These are phyloP conservation scores for Tiphia femorata DNA, from an alignment of 2,888 invertebrate genomes.

Conservation along the genomic window DNA sequence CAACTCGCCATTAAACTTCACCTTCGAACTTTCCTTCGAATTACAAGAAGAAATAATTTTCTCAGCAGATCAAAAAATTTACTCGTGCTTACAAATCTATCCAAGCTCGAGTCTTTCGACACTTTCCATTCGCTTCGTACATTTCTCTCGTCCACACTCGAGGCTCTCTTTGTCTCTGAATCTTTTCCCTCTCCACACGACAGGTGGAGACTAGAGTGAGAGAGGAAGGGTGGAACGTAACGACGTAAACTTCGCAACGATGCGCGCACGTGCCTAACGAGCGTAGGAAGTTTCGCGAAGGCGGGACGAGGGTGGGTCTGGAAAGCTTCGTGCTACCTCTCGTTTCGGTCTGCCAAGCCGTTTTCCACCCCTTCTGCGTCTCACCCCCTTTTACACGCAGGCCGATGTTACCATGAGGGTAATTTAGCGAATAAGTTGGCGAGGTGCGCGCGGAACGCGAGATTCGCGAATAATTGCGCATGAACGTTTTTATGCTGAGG, in stretches of 20 bases:
- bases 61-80: no score
- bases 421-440: slow-evolving; percentile 42
- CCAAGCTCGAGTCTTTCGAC: not conserved
- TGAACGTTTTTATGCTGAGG: no score
- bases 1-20: no score
- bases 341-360: not conserved
- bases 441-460: slow-evolving; percentile 9
- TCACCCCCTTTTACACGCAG: slow-evolving; percentile 9
- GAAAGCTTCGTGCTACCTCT: not conserved
- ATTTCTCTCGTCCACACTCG: no score
- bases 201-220: not conserved
- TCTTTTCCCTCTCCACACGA: not conserved
- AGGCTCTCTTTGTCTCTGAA: not conserved
- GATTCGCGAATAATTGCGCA: no score
- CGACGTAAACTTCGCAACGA: slow-evolving; percentile 43
- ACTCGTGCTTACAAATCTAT: no score
- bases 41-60: no score
- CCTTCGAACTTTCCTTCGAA: no score
- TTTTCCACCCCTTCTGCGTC: no score
- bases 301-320: not conserved
- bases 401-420: slow-evolving; percentile 30
- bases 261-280: slow-evolving; percentile 54
- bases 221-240: no score
- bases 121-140: not conserved
- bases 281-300: slow-evolving; percentile 23